These are phyloP conservation scores for Lerista edwardsae DNA, from an alignment of 2,797 vertebrate species.

Conservation along the genomic window DNA sequence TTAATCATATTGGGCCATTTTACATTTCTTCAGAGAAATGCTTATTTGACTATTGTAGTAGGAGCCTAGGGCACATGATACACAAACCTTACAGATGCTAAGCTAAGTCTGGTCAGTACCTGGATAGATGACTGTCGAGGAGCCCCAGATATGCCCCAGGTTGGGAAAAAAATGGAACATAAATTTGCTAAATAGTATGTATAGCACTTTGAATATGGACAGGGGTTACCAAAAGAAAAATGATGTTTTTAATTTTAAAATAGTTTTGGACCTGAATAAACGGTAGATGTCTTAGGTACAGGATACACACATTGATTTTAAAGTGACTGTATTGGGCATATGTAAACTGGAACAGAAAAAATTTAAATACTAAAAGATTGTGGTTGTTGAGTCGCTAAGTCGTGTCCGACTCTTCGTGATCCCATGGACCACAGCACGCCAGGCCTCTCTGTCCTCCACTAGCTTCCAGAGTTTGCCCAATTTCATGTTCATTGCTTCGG, in stretches of 20 bases:
- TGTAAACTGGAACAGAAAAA: conserved; percentile 6
- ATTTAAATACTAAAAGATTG: conserved; percentile 31
- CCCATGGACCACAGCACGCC: too few species aligned
- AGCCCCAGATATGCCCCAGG: too few species aligned
- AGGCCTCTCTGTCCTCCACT: too few species aligned
- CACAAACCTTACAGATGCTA: too few species aligned
- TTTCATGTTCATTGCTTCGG: too few species aligned
- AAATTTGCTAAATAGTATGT: not conserved
- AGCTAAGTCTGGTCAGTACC: too few species aligned
- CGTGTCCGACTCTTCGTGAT: too few species aligned
- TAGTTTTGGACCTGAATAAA: conserved; percentile 22
- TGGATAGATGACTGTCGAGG: too few species aligned
- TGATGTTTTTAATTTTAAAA: conserved; percentile 50
- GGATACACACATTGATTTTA: conserved; percentile 19
- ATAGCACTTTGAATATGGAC: not conserved
- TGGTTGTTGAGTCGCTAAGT: too few species aligned
- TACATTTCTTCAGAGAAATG: not conserved
- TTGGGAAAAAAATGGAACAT: too few species aligned
- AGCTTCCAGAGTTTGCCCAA: too few species aligned
- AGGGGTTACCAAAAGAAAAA: conserved; percentile 39
- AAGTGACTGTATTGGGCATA: not conserved
- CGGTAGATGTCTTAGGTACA: not conserved
- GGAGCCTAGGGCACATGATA: too few species aligned
- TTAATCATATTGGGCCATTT: conserved; percentile 49
- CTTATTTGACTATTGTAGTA: not conserved